Percentiles rank a stretch among this genome's conserved stretches.
These are phyloP conservation scores for Drosophila acutilabella DNA, from an alignment of 2,888 invertebrate species.

Conservation along the genomic window DNA sequence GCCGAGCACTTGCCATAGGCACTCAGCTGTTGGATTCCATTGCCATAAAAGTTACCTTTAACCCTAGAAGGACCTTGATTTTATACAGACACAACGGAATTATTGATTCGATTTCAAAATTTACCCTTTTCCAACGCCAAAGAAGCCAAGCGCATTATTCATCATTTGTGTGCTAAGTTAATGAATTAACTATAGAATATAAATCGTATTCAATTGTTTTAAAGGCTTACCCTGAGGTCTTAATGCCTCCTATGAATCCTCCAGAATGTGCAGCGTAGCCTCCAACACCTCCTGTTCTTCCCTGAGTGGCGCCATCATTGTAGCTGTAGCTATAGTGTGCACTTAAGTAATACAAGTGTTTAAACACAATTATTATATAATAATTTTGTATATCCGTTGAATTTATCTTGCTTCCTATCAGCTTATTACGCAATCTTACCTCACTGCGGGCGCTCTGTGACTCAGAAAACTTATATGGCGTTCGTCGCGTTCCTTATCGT, in stretches of 20 bases:
- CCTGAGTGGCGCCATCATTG: conserved; percentile 5
- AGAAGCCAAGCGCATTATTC: conserved; percentile 43
- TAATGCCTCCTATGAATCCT: conserved; percentile 39
- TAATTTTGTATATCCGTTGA: conserved; percentile 5
- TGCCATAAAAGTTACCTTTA: conserved; percentile 68
- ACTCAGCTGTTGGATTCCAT: conserved; percentile 61
- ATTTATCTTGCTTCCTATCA: conserved; percentile 28
- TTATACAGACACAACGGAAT: not conserved
- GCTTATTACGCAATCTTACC: conserved; percentile 50
- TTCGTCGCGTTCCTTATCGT: conserved; percentile 73
- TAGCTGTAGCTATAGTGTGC: conserved; percentile 49
- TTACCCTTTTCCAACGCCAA: conserved; percentile 71
- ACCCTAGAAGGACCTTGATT: conserved; percentile 21
- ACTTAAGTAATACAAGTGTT: conserved; percentile 21
- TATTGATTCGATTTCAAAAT: not conserved
- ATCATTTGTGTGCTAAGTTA: conserved; percentile 30
- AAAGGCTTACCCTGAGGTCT: conserved; percentile 63
- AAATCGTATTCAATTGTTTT: not conserved
- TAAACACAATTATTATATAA: conserved; percentile 10
- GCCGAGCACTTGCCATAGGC: conserved; percentile 69
- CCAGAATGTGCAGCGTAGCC: conserved; percentile 20
- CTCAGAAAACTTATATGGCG: conserved; percentile 64
- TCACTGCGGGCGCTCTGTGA: conserved; percentile 43
- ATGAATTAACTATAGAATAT: conserved; percentile 6
- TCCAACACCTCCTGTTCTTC: conserved; percentile 5